Evolutionary conservation across 1,140 invertebrate genomes (phyloP).

Genomic region (Bombus sibiricus): DNA sequence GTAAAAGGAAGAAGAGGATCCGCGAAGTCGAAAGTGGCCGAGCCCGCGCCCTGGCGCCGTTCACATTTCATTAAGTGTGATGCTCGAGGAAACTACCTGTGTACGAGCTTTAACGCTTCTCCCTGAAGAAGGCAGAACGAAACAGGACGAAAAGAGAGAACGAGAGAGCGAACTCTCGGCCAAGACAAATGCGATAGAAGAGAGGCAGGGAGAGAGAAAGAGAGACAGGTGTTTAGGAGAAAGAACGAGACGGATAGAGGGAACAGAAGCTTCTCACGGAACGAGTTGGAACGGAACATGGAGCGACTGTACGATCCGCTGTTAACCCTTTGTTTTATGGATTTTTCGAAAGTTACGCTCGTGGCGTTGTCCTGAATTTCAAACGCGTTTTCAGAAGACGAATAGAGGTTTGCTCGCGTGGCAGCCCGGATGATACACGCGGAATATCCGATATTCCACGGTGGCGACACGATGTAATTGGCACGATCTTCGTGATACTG

Average conservation of each 20-base stretch:
- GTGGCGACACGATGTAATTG: too few species aligned
- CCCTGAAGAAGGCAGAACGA: neutral
- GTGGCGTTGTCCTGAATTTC: slow-evolving; percentile 10
- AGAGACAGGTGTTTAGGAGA: slow-evolving; percentile 10
- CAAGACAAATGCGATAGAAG: neutral
- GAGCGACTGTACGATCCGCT: slow-evolving; percentile 34
- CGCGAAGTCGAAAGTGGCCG: slow-evolving; percentile 48
- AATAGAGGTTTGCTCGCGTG: neutral
- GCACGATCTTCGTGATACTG: neutral
- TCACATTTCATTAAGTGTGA: slow-evolving; percentile 63
- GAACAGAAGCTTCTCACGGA: slow-evolving; percentile 63
- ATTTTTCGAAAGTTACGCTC: slow-evolving; percentile 37
- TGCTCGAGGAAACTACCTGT: slow-evolving; percentile 54
- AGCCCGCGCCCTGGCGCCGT: slow-evolving; percentile 51
- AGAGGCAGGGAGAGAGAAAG: too few species aligned
- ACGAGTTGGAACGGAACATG: slow-evolving; percentile 53
- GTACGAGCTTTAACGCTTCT: slow-evolving; percentile 43
- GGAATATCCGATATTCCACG: neutral
- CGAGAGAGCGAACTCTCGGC: neutral
- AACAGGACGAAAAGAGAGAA: neutral
- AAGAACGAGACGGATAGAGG: slow-evolving; percentile 8
- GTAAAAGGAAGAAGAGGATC: slow-evolving; percentile 10
- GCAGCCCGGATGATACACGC: neutral
- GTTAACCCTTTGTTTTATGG: slow-evolving; percentile 47
- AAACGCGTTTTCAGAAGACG: slow-evolving; percentile 9